Evolutionary conservation across 2,888 invertebrate species (phyloP).

Genomic region (Ramazzottius varieornatus): DNA sequence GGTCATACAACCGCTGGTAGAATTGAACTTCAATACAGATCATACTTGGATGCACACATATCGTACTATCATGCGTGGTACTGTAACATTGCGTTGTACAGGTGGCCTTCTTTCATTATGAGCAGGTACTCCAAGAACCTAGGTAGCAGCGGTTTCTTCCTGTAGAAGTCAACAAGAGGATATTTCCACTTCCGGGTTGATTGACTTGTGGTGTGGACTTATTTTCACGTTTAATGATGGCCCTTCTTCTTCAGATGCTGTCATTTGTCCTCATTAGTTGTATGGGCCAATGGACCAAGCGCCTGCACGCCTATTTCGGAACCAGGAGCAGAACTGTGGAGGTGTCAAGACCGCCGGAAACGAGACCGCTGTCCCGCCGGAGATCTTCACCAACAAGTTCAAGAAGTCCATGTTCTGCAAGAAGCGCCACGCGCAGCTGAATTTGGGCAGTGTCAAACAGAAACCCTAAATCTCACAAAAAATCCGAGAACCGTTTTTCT

Average conservation of each 20-base stretch:
- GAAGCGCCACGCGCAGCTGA: not conserved
- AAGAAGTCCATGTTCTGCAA: not conserved
- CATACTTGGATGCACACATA: no score
- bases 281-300: conserved; percentile 78
- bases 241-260: conserved; percentile 38
- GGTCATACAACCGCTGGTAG: no score
- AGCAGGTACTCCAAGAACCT: conserved; percentile 81
- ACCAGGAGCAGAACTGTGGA: conserved; percentile 11
- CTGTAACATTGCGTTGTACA: conserved; percentile 64
- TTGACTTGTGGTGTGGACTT: no score
- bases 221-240: no score
- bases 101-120: conserved; percentile 91
- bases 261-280: conserved; percentile 79
- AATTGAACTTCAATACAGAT: no score
- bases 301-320: conserved; percentile 53
- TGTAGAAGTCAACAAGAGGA: not conserved
- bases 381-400: not conserved
- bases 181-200: not conserved
- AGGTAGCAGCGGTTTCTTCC: conserved; percentile 28
- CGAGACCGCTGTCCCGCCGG: not conserved
- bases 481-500: no score
- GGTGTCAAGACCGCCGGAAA: conserved; percentile 2
- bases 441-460: no score
- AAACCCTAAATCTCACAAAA: no score
- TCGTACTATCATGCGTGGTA: no score